Evolutionary conservation across 2,113 vertebrate species (phyloP).

Genomic region (Hyperopisus bebe): DNA sequence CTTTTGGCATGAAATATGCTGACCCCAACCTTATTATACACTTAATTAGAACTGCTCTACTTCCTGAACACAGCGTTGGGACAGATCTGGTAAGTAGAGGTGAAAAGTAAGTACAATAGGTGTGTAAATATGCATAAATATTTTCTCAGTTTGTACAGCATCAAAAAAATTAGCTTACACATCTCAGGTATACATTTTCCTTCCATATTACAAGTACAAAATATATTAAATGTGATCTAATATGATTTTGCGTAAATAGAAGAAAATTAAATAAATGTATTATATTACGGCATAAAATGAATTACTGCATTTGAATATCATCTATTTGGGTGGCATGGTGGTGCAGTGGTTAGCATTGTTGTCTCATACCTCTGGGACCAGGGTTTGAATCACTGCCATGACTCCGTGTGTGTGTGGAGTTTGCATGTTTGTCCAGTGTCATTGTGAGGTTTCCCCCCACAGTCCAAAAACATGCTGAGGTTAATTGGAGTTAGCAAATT

Average conservation of each 20-base stretch:
- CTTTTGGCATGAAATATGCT: slow-evolving; percentile 79
- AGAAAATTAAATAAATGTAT: background rate
- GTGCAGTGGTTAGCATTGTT: too few relatives aligned
- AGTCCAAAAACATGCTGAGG: too few relatives aligned
- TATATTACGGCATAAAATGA: background rate
- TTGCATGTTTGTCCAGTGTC: too few relatives aligned
- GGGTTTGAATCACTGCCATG: too few relatives aligned
- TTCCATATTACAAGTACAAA: background rate
- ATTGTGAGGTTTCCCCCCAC: too few relatives aligned
- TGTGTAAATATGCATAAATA: slow-evolving; percentile 57
- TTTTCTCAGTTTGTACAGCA: slow-evolving; percentile 46
- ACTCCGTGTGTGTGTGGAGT: too few relatives aligned
- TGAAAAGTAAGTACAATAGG: slow-evolving; percentile 50
- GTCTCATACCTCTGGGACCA: too few relatives aligned
- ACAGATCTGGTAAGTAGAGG: slow-evolving; percentile 48
- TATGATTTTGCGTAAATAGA: slow-evolving; percentile 16
- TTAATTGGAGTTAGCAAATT: too few relatives aligned
- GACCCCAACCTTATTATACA: slow-evolving; percentile 75
- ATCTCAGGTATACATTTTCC: slow-evolving; percentile 13
- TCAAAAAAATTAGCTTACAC: slow-evolving; percentile 54
- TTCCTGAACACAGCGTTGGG: slow-evolving; percentile 52
- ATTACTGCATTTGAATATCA: slow-evolving; percentile 14
- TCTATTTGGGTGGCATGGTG: too few relatives aligned
- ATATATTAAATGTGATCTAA: slow-evolving; percentile 13
- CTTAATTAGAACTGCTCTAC: slow-evolving; percentile 72